Evolutionary conservation across 1,140 invertebrate genomes (phyloP), one percentile per base, ranked within the genome.

Genomic region (Scaptomyza montana): DNA sequence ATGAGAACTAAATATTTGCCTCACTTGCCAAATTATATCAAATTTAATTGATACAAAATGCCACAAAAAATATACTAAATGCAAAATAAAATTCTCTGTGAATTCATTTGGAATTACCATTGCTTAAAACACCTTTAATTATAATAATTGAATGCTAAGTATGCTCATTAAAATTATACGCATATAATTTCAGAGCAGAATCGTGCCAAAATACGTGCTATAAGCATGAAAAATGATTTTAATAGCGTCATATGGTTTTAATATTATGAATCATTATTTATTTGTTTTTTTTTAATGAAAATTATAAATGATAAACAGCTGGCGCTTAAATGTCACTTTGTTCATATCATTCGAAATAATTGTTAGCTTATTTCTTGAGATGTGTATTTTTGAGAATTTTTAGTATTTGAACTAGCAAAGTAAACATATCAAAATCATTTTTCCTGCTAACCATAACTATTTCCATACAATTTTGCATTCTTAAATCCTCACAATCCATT

Each of bases 21-120:
- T 56, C 70, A 85, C 64, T 67, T 80, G 80, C 49, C 50, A 61
- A 65, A 64, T 59, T 51, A 86, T 80, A 70, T 86, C 80, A 85
- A 80, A 77, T 71, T 86, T 85, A 85, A 85, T 85, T 85, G 78
- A 80, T 77, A 64, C 56, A 55, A 61, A 49, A 25, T 61, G 59
- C 21, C n/a, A 12, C n/a, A 33, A 33, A 5, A 61, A 41, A 46
- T 28, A 21, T 12, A 0, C 8, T 9, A 45, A 30, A 55, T 61
- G 16, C 45, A 47, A 36, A 53, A 33, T 2, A 60, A 64, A 45
- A 71, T 64, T 53, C 5, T 41, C 12, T 5, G 28, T 39, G 19
- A 55, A 49, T 51, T 64, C 25, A 51, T 28, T 47, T 30, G 49
- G 41, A 67, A 72, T 54, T 54, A 16, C 41, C 49, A 39, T 36